Base-by-base conservation (phyloP, 2,888 invertebrate species). In the Clistopyga incitator region DNA sequence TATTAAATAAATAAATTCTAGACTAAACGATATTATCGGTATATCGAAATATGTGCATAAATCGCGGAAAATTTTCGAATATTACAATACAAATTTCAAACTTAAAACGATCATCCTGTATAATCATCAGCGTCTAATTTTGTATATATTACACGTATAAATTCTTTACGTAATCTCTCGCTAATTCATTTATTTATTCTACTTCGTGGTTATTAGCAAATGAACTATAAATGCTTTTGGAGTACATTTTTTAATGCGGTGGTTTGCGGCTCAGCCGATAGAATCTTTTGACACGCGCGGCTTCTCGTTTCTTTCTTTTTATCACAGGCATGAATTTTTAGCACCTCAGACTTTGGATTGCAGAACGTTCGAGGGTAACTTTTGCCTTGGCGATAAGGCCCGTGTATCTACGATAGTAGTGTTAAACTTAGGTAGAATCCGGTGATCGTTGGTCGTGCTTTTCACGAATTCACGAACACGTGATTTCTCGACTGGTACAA, bases 321-420 rank as follows among this genome's bases (percentile, higher is more conserved):
- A 84, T 80, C 80, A 84, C 83, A 84, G 83, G 74, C 70, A 77
- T 52, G 76, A 70, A 77, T 64, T 54, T 65, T 54, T 38, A 76
- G 77, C 72, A 68, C 78, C 68, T 38, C 52, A 74, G 72, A 77
- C 61, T 75, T 72, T 59, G 70, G 65, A 75, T 78, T 47, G 59
- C 42, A 47, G 23, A 34, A 50, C 15, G 56, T 50, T 65, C 20
- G 77, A 81, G 72, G 70, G 56, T 15, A 13, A 59, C 59, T 47
- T 47, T 42, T 29, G n/a, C 23, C 13, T 52, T n/a, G 29, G 11
- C 65, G 34, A n/a, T 75, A 38, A 50, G 18, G 13, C 34, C 4
- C 61, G 38, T 38, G 10, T 45, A 61, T 74, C 56, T 42, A 3
- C 15, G 61, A 74, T 34, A 61, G 18, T 34, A 18, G 11, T 75